Conservation (phyloP, 2,797 vertebrate species). For the Amazona ochrocephala region DNA sequence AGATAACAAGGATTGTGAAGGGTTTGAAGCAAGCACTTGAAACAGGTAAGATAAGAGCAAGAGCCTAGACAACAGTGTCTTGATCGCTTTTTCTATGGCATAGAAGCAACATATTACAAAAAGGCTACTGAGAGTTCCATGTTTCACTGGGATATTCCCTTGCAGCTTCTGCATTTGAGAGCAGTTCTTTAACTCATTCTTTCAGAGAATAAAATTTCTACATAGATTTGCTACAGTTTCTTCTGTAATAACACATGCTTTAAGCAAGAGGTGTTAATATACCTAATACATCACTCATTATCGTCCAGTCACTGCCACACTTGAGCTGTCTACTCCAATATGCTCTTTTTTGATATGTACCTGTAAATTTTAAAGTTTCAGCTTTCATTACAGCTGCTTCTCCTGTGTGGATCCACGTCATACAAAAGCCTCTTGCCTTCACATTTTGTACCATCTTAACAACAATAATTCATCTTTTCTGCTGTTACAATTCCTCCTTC, state of each 20-base stretch:
- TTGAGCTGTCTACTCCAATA: not conserved
- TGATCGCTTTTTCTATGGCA: not conserved
- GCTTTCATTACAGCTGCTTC: not conserved
- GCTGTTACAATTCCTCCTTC: not conserved
- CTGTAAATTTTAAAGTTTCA: not conserved
- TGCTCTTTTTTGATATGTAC: not conserved
- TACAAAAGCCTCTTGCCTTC: not conserved
- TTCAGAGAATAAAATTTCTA: not conserved
- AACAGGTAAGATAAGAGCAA: not conserved
- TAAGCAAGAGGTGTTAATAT: not conserved
- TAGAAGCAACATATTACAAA: not conserved
- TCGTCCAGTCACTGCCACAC: not conserved
- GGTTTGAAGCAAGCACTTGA: not conserved
- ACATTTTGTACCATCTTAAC: not conserved
- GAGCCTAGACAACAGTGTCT: accelerated
- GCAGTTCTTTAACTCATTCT: not conserved
- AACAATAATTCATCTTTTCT: not conserved
- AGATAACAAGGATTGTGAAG: not conserved
- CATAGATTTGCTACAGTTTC: not conserved
- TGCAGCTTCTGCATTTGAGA: not conserved
- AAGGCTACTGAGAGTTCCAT: not conserved
- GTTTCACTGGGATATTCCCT: not conserved
- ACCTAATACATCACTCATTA: not conserved
- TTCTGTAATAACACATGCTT: not conserved
- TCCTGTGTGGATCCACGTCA: not conserved